These are phyloP conservation scores for Tiliacea aurago DNA, from an alignment of 2,888 invertebrate species.

Conservation along the genomic window DNA sequence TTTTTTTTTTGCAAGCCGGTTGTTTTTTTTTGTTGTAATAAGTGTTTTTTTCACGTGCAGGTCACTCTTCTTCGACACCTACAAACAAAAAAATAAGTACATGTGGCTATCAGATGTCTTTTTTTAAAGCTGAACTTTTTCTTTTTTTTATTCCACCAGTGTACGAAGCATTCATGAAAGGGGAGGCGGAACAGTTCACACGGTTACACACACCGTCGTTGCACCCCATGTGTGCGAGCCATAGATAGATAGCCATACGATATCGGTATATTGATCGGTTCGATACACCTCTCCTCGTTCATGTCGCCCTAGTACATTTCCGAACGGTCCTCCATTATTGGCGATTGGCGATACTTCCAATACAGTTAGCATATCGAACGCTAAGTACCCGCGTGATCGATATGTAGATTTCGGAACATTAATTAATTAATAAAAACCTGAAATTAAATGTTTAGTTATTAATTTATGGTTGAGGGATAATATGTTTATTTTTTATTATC, in stretches of 20 bases:
- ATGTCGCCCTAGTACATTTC: slow-evolving; percentile 85
- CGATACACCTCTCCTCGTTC: slow-evolving; percentile 75
- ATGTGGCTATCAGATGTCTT: not conserved
- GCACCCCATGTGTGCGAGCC: slow-evolving; percentile 49
- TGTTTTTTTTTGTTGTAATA: too few relatives aligned
- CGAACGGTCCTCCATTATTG: slow-evolving; percentile 88
- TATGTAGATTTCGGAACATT: not conserved
- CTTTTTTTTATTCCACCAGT: not conserved
- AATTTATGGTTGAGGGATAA: too few relatives aligned
- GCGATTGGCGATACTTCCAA: slow-evolving; percentile 84
- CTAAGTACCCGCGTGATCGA: not conserved
- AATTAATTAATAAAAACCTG: slow-evolving; percentile 2
- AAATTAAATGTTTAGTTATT: not conserved
- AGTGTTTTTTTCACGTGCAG: not conserved
- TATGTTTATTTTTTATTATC: too few relatives aligned
- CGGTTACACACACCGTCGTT: slow-evolving; percentile 29
- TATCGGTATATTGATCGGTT: slow-evolving; percentile 84
- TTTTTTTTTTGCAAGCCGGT: too few relatives aligned
- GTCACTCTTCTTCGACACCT: not conserved
- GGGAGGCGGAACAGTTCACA: slow-evolving; percentile 25
- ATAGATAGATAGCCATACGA: slow-evolving; percentile 62
- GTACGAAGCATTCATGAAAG: slow-evolving; percentile 41
- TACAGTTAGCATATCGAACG: slow-evolving; percentile 58
- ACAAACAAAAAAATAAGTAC: not conserved
- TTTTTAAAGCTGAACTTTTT: not conserved